phyloP scores from a whole-genome alignment of 92 coral and sea anemone genomes.

The Hydrozoanthus gracilis region DNA sequence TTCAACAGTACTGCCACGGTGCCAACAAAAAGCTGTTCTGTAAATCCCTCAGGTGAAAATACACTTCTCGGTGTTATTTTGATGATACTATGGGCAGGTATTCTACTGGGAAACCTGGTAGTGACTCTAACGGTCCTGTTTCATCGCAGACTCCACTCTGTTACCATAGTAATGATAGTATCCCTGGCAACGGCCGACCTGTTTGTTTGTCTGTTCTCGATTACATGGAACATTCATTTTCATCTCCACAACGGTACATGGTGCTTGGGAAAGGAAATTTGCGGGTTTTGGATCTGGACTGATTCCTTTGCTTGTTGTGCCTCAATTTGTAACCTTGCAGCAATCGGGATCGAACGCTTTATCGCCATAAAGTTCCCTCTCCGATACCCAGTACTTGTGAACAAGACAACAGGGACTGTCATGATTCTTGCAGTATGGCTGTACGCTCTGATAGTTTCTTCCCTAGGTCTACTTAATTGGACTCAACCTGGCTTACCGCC shows the following conservation, averaged over 20 bases:
- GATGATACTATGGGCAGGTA: constrained; percentile 58
- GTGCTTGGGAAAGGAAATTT: constrained; percentile 65
- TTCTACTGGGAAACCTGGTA: constrained; percentile 71
- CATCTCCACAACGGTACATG: constrained; percentile 64
- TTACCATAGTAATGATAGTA: constrained; percentile 74
- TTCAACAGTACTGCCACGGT: neutral
- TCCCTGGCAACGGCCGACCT: constrained; percentile 84
- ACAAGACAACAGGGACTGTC: constrained; percentile 58
- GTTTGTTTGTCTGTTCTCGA: constrained; percentile 73
- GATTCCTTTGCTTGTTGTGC: constrained; percentile 86
- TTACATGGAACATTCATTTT: constrained; percentile 80
- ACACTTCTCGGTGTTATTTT: constrained; percentile 56
- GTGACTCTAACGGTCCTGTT: constrained; percentile 66
- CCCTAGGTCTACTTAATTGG: constrained; percentile 80
- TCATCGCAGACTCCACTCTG: constrained; percentile 70
- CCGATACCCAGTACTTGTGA: constrained; percentile 66
- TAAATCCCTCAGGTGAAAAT: constrained; percentile 39
- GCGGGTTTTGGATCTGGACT: constrained; percentile 86
- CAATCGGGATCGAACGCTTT: constrained; percentile 83
- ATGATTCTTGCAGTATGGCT: constrained; percentile 73
- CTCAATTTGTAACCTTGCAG: constrained; percentile 78
- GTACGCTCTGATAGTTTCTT: constrained; percentile 72
- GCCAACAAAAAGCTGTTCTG: constrained; percentile 4
- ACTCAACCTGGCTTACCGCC: constrained; percentile 53
- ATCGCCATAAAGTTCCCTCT: constrained; percentile 78